Conservation (phyloP, 2,113 vertebrate genomes). For the Anarhynchus alexandrinus region DNA sequence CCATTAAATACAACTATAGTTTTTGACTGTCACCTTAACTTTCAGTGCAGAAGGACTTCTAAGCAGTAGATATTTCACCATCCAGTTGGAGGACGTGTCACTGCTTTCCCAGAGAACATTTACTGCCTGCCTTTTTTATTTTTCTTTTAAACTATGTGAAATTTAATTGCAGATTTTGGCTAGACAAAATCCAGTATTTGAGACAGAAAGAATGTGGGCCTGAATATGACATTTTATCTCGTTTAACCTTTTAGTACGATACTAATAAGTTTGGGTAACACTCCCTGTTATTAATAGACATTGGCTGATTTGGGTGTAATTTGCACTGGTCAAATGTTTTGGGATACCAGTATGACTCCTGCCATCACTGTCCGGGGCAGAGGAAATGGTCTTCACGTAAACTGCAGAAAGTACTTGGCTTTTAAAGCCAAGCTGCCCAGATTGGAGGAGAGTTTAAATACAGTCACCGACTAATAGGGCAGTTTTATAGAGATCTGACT, state of each 20-base stretch:
- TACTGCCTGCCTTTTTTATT: background rate
- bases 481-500: background rate
- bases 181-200: background rate
- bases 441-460: background rate
- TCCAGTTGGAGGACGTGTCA: background rate
- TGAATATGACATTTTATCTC: background rate
- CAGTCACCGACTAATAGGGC: background rate
- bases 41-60: background rate
- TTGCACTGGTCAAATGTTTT: background rate
- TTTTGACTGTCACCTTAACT: background rate
- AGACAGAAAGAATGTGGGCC: background rate
- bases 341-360: background rate
- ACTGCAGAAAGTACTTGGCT: background rate
- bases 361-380: background rate
- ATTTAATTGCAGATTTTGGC: background rate
- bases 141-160: fast-evolving
- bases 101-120: background rate
- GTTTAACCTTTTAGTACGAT: background rate
- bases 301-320: background rate
- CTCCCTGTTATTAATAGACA: background rate
- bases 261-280: background rate
- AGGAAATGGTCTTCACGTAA: background rate
- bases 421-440: background rate
- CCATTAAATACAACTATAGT: background rate
- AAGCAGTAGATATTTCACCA: background rate